A percentile compares a stretch with the other conserved stretches of the same genome.
Conservation (phyloP, 1,140 invertebrate species). For the Ruditapes philippinarum region DNA sequence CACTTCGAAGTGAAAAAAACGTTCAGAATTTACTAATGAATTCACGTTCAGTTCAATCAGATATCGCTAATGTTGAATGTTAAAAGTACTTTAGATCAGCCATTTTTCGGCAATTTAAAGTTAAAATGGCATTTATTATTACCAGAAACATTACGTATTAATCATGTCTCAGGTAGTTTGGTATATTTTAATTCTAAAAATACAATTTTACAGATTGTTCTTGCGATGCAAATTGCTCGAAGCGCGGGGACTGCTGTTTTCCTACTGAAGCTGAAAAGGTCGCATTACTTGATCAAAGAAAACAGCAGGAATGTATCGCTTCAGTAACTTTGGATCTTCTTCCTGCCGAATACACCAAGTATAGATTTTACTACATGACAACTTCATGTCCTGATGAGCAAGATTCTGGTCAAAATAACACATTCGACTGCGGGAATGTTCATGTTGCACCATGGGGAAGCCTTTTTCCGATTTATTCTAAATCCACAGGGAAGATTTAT, state of each 20-base stretch:
- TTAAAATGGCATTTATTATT: too few relatives aligned
- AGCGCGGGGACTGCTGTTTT: neutral
- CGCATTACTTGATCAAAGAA: too few relatives aligned
- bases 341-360: neutral
- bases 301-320: neutral
- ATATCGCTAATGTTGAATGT: too few relatives aligned
- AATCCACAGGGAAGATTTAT: neutral
- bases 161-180: too few relatives aligned
- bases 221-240: neutral
- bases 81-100: too few relatives aligned
- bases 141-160: too few relatives aligned
- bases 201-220: conserved; percentile 30
- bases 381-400: neutral
- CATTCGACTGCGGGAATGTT: neutral
- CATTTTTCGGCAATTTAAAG: too few relatives aligned
- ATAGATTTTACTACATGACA: neutral
- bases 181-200: too few relatives aligned
- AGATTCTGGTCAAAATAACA: neutral
- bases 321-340: neutral
- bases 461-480: neutral
- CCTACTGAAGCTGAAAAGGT: neutral
- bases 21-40: too few relatives aligned
- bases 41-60: too few relatives aligned
- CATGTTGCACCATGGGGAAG: conserved; percentile 25
- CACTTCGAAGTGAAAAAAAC: too few relatives aligned